phyloP scores from a whole-genome alignment of 1,140 invertebrate species.

The Berghia stephanieae region DNA sequence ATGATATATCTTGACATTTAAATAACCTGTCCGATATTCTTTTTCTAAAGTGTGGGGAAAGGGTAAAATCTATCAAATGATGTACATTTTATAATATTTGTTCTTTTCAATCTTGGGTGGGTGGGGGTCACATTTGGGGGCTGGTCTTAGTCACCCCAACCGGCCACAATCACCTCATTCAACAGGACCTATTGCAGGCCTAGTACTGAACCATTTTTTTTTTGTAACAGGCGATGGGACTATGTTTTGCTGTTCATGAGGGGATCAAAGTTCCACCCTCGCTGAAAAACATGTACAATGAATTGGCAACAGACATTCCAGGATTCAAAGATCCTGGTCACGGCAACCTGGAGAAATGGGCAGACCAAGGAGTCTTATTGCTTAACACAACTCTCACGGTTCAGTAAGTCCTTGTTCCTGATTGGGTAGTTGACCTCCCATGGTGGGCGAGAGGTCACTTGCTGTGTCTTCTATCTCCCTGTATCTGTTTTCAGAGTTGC shows the following conservation, averaged over 20 bases:
- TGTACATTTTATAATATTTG: no score
- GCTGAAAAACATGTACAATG: slow-evolving; percentile 76
- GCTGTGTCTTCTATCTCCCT: no score
- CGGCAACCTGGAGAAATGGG: slow-evolving; percentile 73
- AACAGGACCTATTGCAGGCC: not conserved
- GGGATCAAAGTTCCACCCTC: slow-evolving; percentile 72
- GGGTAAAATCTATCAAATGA: no score
- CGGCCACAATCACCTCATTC: no score
- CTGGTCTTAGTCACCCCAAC: no score
- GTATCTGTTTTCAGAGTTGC: no score
- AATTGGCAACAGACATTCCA: slow-evolving; percentile 70
- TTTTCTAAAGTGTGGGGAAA: no score
- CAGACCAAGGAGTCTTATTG: slow-evolving; percentile 74
- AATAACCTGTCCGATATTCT: no score
- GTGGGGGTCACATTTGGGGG: not conserved
- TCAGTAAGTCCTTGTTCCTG: slow-evolving; percentile 58
- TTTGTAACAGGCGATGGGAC: slow-evolving; percentile 68
- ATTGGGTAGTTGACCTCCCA: no score
- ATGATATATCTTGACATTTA: no score
- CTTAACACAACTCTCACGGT: slow-evolving; percentile 77
- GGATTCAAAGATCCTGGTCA: slow-evolving; percentile 71
- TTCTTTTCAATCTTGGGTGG: not conserved
- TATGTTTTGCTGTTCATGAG: slow-evolving; percentile 74
- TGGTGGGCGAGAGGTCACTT: no score
- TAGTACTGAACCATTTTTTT: not conserved